Percentiles rank a stretch among this genome's conserved stretches.
These are phyloP conservation scores for Tympanoctomys barrerae DNA, from an alignment of 2,797 vertebrate species.

Conservation along the genomic window DNA sequence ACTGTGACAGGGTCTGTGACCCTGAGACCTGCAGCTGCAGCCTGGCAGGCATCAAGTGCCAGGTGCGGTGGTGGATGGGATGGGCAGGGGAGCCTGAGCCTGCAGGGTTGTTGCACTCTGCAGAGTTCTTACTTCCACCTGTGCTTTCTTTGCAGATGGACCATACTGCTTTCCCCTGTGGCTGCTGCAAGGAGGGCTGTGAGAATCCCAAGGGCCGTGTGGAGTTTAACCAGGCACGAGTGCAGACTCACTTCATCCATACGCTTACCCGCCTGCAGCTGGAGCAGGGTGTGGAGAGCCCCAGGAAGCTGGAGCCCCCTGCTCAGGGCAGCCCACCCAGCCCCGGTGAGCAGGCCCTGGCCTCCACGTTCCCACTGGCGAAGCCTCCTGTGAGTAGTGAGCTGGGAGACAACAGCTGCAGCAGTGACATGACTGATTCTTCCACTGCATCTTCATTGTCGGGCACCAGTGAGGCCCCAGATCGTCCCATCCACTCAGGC, in stretches of 20 bases:
- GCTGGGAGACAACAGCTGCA: constrained; percentile 94
- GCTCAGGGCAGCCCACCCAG: background rate
- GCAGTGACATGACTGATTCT: constrained; percentile 96
- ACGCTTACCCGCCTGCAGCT: constrained; percentile 98
- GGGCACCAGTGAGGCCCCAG: constrained; percentile 91
- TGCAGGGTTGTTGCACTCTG: fast-evolving
- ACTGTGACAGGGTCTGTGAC: constrained; percentile 96
- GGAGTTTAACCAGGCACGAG: constrained; percentile 96
- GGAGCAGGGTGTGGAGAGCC: constrained; percentile 93
- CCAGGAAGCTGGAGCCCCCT: constrained; percentile 48
- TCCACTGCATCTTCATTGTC: constrained; percentile 89
- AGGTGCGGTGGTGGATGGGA: constrained; percentile 88
- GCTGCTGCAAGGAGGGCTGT: constrained; percentile 96
- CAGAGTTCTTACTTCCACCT: background rate
- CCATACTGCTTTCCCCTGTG: constrained; percentile 97
- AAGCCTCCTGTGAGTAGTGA: constrained; percentile 85
- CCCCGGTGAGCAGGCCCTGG: background rate
- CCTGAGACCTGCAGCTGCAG: constrained; percentile 97
- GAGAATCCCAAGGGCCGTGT: constrained; percentile 96
- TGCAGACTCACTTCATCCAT: constrained; percentile 98
- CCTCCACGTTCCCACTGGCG: constrained; percentile 24
- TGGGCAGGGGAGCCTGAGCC: background rate
- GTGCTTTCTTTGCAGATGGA: constrained; percentile 92
- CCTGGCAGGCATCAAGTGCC: constrained; percentile 97
- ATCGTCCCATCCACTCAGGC: constrained; percentile 68